Evolutionary conservation across 2,797 vertebrate species (phyloP), one percentile per base, ranked within the genome.

Genomic region (Pitangus sulphuratus): DNA sequence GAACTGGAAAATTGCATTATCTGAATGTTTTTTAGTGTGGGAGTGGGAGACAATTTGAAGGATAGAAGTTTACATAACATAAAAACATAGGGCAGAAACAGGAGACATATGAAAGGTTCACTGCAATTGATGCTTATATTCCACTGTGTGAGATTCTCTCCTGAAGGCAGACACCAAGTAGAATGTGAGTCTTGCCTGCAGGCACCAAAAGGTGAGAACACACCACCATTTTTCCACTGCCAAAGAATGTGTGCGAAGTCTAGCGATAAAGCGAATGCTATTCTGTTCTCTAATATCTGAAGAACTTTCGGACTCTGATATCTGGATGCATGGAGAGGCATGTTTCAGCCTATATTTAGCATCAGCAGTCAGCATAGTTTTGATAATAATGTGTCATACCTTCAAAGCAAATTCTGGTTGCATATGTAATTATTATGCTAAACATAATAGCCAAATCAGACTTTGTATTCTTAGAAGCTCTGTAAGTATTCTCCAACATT

Each of bases 331-430:
- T 20, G 74, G 75, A 83, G 68, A 87, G 56, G 61, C 82, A 75
- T 47, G 77, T 81, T 96, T 95, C 79, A 78, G 45, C 65, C 91
- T 97, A 74, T 94, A 93, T 92, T 96, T 96, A 97, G 89, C 76
- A 94, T 54, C 15, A 89, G 35, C 68, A 86, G 42, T 75, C 84
- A 56, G 88, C 50, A 84, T 83, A 97, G 31, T 93, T 96, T 95
- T 94, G 91, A 94, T 96, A 96, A 95, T 82, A 82, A 94, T 25
- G 22, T 95, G 71, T 90, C 53, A 10, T 44, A 70, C 87, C 85
- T 91, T 91, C 87, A 94, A 64, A 82, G 86, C 79, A 96, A 87
- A 89, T 85, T 58, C 78, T 92, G 65, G 60, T 91, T 85, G 74
- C 77, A 61, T 72, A 60, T 79, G 75, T 78, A 75, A 81, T 93